Evolutionary conservation across 2,113 vertebrate genomes (phyloP).

Genomic region (Isurus oxyrinchus): DNA sequence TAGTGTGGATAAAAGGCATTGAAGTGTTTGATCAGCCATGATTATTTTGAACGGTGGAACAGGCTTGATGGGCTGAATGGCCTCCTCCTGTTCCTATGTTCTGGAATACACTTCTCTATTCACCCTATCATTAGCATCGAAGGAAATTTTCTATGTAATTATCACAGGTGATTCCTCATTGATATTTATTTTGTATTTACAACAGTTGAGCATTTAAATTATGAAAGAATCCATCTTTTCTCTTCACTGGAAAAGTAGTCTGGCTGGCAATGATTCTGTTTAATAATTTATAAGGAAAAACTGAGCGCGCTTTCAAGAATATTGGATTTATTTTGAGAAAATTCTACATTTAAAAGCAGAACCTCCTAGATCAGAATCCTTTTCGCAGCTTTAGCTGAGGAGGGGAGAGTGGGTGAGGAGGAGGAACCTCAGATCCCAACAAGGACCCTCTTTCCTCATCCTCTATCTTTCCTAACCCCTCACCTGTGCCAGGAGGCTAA

Average conservation of each 20-base stretch:
- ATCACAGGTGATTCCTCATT: too few species aligned
- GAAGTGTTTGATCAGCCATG: too few species aligned
- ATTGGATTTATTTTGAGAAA: not conserved
- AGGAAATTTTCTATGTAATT: not conserved
- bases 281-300: not conserved
- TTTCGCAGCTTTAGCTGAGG: not conserved
- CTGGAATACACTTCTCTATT: not conserved
- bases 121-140: not conserved
- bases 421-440: not conserved
- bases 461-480: not conserved
- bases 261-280: not conserved
- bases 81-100: too few species aligned
- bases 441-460: not conserved
- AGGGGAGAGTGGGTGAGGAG: not conserved
- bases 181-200: not conserved
- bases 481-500: not conserved
- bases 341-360: not conserved
- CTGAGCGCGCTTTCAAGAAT: not conserved
- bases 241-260: not conserved
- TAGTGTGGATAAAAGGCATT: not conserved
- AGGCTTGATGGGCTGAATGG: too few species aligned
- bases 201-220: not conserved
- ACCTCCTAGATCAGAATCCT: not conserved
- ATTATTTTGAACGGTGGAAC: too few species aligned
- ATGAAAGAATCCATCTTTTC: not conserved